Evolutionary conservation across 37 sponge, comb jelly and placozoan species (phyloP).

Genomic region (Cladorhizidae sp.): DNA sequence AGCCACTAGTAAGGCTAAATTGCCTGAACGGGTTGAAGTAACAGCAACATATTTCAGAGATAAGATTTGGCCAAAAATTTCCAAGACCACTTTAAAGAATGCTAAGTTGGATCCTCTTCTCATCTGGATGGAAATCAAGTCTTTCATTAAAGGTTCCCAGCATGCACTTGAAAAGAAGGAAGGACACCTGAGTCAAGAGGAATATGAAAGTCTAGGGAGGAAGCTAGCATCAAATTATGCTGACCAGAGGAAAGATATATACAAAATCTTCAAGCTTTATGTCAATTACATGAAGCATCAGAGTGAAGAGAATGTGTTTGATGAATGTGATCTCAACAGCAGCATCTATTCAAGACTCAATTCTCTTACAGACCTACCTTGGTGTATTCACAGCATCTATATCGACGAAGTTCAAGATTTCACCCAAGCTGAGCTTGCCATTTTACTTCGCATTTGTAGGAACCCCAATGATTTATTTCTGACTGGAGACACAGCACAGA

Average conservation of each 20-base stretch:
- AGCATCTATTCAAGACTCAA: constrained; percentile 43
- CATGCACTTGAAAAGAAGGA: constrained; percentile 52
- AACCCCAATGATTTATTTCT: constrained; percentile 73
- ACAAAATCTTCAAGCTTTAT: constrained; percentile 62
- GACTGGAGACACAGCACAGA: constrained; percentile 86
- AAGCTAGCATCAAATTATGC: constrained; percentile 76
- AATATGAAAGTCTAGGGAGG: constrained; percentile 58
- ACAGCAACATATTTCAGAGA: constrained; percentile 29
- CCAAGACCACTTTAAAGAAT: constrained; percentile 5
- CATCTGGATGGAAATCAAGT: constrained; percentile 86
- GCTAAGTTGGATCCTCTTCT: constrained; percentile 40
- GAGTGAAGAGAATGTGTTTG: constrained; percentile 31
- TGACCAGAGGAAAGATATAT: constrained; percentile 51
- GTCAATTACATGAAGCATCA: constrained; percentile 1
- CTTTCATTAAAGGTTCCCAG: constrained; percentile 80
- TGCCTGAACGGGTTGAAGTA: constrained; percentile 48
- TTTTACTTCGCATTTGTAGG: constrained; percentile 46
- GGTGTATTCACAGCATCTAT: constrained; percentile 62
- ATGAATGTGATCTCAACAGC: constrained; percentile 75
- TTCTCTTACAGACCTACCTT: constrained; percentile 18
- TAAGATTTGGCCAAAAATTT: constrained; percentile 48
- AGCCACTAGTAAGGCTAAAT: background rate
- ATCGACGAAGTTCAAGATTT: constrained; percentile 90
- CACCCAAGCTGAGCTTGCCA: constrained; percentile 80
- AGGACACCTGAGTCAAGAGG: constrained; percentile 50